Evolutionary conservation across 1,140 invertebrate genomes (phyloP).

Genomic region (Hypothenemus hampei): DNA sequence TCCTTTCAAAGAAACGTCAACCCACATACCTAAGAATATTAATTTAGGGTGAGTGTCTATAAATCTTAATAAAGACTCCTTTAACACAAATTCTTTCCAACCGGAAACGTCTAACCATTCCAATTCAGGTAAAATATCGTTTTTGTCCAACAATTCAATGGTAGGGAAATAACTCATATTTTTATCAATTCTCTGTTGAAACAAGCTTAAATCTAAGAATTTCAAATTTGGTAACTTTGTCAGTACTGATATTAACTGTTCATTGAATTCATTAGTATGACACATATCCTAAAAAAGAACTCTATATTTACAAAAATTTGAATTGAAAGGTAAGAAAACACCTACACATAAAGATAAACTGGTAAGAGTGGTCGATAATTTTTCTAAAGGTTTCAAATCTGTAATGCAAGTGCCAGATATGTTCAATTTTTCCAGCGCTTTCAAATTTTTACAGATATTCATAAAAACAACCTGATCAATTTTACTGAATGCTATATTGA

Average conservation of each 20-base stretch:
- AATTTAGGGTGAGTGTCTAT: conserved; percentile 37
- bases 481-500: conserved; percentile 71
- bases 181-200: conserved; percentile 44
- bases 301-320: conserved; percentile 12
- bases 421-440: conserved; percentile 61
- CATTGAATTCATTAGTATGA: conserved; percentile 38
- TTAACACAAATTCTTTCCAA: conserved; percentile 43
- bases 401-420: conserved; percentile 66
- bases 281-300: conserved; percentile 28
- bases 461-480: conserved; percentile 65
- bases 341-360: conserved; percentile 34
- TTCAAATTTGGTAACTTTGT: conserved; percentile 56
- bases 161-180: conserved; percentile 42
- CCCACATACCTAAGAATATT: conserved; percentile 29
- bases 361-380: conserved; percentile 19
- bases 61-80: conserved; percentile 29
- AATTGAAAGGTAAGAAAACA: too few relatives aligned
- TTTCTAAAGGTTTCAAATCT: conserved; percentile 55
- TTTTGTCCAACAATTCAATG: conserved; percentile 49
- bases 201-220: conserved; percentile 41
- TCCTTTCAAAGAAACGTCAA: too few relatives aligned
- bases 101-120: conserved; percentile 68
- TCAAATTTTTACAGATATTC: conserved; percentile 66
- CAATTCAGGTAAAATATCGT: conserved; percentile 56
- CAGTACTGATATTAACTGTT: conserved; percentile 53